These are phyloP conservation scores for Mormyrops attenuatus DNA, from an alignment of 2,797 vertebrate species.

Conservation along the genomic window DNA sequence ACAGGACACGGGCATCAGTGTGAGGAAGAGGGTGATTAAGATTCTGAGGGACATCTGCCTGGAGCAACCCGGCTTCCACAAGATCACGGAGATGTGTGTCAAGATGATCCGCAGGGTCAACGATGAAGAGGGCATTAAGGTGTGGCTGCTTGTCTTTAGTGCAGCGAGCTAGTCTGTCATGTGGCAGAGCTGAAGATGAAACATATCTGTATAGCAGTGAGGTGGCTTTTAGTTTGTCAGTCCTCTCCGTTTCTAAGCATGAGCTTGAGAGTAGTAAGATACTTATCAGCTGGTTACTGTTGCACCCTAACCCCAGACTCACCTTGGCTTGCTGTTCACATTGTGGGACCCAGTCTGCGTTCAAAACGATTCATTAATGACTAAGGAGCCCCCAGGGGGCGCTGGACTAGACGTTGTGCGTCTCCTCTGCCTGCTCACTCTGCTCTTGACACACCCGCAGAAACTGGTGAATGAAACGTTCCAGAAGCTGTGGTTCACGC, in stretches of 20 bases:
- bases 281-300: neutral
- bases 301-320: neutral
- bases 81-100: conserved; percentile 97
- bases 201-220: neutral
- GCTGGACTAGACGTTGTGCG: neutral
- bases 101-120: conserved; percentile 98
- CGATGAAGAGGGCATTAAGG: conserved; percentile 98
- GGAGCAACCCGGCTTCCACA: conserved; percentile 91
- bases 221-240: neutral
- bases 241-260: neutral
- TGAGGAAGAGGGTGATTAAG: conserved; percentile 95
- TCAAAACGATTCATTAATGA: neutral
- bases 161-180: neutral
- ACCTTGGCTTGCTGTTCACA: neutral
- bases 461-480: conserved; percentile 99
- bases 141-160: conserved; percentile 39
- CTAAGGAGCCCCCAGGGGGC: neutral
- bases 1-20: conserved; percentile 98
- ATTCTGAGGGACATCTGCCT: conserved; percentile 95
- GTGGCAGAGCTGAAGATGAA: neutral
- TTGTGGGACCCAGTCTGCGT: neutral
- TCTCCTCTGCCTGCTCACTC: neutral
- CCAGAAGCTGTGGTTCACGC: conserved; percentile 98
- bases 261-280: neutral
- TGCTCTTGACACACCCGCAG: conserved; percentile 45